These are phyloP conservation scores for Noctilio leporinus DNA, from an alignment of 2,113 vertebrate species.

Conservation along the genomic window DNA sequence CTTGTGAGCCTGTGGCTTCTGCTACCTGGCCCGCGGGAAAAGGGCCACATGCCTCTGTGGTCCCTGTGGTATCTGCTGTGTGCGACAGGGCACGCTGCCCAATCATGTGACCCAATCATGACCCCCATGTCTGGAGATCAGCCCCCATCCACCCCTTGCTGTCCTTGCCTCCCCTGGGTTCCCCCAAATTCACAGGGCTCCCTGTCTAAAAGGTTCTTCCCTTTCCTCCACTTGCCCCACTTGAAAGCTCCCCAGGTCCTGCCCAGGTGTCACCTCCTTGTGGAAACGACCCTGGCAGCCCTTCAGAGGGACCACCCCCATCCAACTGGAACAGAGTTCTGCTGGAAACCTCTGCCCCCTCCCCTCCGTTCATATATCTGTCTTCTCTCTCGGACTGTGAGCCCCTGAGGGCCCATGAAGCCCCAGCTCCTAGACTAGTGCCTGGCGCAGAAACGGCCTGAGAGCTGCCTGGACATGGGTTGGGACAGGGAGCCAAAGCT, in stretches of 20 bases:
- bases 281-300: neutral
- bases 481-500: fast-evolving
- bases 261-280: neutral
- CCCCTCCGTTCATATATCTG: neutral
- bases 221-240: neutral
- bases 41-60: neutral
- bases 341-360: neutral
- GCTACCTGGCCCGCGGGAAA: neutral
- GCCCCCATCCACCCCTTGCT: neutral
- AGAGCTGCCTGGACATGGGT: fast-evolving
- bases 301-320: neutral
- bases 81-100: neutral
- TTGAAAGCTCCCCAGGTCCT: neutral
- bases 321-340: neutral
- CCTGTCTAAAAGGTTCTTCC: neutral
- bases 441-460: neutral
- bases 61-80: neutral
- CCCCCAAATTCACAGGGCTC: neutral
- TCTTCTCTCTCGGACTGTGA: neutral
- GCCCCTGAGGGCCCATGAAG: neutral
- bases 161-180: neutral
- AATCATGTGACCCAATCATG: fast-evolving
- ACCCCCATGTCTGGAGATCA: too few species aligned
- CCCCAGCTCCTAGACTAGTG: neutral
- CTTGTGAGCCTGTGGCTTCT: neutral